Base-by-base conservation (phyloP, 1,140 invertebrate genomes). In the Cyclargus thomasi region DNA sequence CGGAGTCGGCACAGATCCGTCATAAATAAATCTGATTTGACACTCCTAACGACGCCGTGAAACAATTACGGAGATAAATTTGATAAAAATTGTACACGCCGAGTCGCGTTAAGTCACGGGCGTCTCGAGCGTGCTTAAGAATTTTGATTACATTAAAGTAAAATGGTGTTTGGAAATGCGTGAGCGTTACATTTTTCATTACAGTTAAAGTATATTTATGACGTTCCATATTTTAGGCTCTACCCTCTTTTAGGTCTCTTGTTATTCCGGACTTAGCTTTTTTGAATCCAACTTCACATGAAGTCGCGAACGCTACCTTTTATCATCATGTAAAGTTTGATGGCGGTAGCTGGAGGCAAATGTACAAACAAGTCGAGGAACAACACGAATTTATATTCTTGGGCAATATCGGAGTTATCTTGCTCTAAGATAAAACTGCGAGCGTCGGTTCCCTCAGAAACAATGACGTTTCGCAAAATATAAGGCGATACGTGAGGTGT, bases 21-120 rank as follows among this genome's bases (percentile, higher is more conserved):
- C 78, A 79, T 85, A 83, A 86, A 86, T 86, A 80, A 81, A 86
- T 86, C 77, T 76, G 76, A 83, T 84, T 81, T 84, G 82, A 85
- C 84, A 81, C 77, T 76, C 70, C 69, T 74, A 79, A 82, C 72
- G 78, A 69, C 66, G 64, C 35, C 67, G 70, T 71, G 65, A 78
- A 84, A 83, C 77, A 83, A 80, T 79, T 82, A 78, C 65, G 66
- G 67, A 70, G 39, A 64, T 76, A 72, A 73, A 80, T 80, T 81
- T 73, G 70, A 75, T 80, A 77, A 76, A 83, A 80, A 77, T 69
- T 74, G 71, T 64, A 74, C 69, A 66, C 62, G 22, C 57, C 66
- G 53, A 35, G 65, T 72, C 62, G 0, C 66, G 67, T 35, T 71
- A 22, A 64, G 67, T 21, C 66, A 69, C 69, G 72, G 63, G 23